phyloP scores from a whole-genome alignment of 2,888 invertebrate species.

The Epicampocera succincta region DNA sequence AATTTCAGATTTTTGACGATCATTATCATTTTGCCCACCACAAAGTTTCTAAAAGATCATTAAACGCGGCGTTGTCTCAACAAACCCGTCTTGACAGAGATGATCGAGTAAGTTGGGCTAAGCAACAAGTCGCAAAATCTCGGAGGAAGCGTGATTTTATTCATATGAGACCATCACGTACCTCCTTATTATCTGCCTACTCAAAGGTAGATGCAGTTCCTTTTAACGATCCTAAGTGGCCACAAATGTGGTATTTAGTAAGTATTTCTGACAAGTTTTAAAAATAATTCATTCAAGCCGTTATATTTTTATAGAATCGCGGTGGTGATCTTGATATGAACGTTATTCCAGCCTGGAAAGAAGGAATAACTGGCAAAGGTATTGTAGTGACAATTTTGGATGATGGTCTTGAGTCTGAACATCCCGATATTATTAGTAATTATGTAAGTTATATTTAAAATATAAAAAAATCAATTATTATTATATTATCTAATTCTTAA shows the following conservation, averaged over 20 bases:
- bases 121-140: conserved; percentile 90
- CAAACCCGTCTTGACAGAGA: conserved; percentile 88
- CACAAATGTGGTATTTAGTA: conserved; percentile 98
- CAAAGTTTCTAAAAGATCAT: conserved; percentile 89
- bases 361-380: conserved; percentile 95
- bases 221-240: conserved; percentile 95
- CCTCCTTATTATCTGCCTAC: conserved; percentile 75
- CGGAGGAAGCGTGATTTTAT: conserved; percentile 91
- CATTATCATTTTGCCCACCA: conserved; percentile 93
- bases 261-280: conserved; percentile 81
- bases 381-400: conserved; percentile 98
- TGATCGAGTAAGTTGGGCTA: conserved; percentile 90
- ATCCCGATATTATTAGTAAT: conserved; percentile 94
- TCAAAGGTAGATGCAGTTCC: conserved; percentile 79
- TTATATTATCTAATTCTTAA: neutral
- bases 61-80: conserved; percentile 86
- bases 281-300: neutral
- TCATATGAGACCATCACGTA: conserved; percentile 81
- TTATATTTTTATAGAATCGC: conserved; percentile 85
- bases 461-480: neutral
- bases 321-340: conserved; percentile 98
- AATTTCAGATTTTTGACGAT: conserved; percentile 91
- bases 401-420: conserved; percentile 97
- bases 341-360: conserved; percentile 96
- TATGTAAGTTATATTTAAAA: conserved; percentile 88